Evolutionary conservation across 2,113 vertebrate genomes (phyloP), one percentile per base, ranked within the genome.

Genomic region (Solea solea): DNA sequence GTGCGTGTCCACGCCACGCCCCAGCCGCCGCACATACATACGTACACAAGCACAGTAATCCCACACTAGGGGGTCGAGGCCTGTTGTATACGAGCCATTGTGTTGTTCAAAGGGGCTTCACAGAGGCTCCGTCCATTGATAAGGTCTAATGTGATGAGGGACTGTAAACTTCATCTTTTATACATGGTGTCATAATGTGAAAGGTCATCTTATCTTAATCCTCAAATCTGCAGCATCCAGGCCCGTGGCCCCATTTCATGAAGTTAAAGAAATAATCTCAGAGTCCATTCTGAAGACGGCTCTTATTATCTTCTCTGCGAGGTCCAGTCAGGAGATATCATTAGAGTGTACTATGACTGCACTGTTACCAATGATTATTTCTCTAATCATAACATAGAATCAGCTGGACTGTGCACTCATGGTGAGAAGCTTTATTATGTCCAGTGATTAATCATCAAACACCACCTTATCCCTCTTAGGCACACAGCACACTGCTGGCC

Each of bases 151-250:
- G 81, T 92, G 89, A 93, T 91, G 86, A 89, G 79, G 78, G 76
- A 83, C 64, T 79, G 85, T 89, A 89, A 91, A 91, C 90, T 91
- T 92, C 87, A 89, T 92, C 88, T 93, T 92, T 92, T 92, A 90
- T 91, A 91, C 89, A 91, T 90, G 88, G 82, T 78, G 78, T 83
- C 86, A 87, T 89, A 92, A 92, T 92, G 89, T 91, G 88, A 91
- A 93, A 91, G 92, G 91, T 93, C 89, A 92, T 69, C 68, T 93
- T 91, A 92, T 90, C 88, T 91, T 93, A 93, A 93, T 92, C 92
- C 92, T 91, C 85, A 91, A 93, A 93, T 93, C 92, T 85, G 74
- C 85, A 74, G 77, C 82, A 81, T 80, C 81, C 92, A 93, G 91
- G 84, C 86, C 72, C 8, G 28, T 82, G 85, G 85, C 83, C 88